Percentiles rank a stretch among this genome's conserved stretches.
Conservation (phyloP, 2,888 invertebrate species). For the Antheraea yamamai region DNA sequence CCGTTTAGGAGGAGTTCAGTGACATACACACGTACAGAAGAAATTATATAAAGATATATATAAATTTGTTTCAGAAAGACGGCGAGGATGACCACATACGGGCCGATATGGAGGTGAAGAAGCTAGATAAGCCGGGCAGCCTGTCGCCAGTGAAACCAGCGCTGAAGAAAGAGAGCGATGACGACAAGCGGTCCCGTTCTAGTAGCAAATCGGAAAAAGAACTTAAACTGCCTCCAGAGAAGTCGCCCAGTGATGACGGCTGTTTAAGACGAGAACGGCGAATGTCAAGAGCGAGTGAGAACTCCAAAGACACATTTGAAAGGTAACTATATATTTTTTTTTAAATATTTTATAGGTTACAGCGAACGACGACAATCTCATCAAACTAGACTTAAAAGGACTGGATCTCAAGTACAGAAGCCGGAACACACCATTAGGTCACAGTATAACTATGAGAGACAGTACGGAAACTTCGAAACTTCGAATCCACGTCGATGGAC, state of each 20-base stretch:
- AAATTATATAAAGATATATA: too few relatives aligned
- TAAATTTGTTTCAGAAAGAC: slow-evolving; percentile 44
- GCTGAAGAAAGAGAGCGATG: slow-evolving; percentile 59
- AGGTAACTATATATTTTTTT: slow-evolving; percentile 46
- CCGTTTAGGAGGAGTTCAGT: too few relatives aligned
- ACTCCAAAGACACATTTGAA: slow-evolving; percentile 71
- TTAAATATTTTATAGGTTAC: too few relatives aligned
- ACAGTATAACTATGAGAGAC: too few relatives aligned
- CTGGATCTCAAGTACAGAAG: too few relatives aligned
- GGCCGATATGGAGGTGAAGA: slow-evolving; percentile 76
- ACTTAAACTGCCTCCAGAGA: slow-evolving; percentile 63
- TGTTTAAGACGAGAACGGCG: slow-evolving; percentile 53
- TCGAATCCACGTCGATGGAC: too few relatives aligned
- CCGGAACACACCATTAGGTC: too few relatives aligned
- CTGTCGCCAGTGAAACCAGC: slow-evolving; percentile 66
- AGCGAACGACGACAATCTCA: too few relatives aligned
- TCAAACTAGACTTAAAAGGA: too few relatives aligned
- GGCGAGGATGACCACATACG: slow-evolving; percentile 57
- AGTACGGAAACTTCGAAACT: too few relatives aligned
- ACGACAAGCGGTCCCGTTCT: slow-evolving; percentile 61
- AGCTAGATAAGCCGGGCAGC: slow-evolving; percentile 71
- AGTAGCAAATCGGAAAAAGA: slow-evolving; percentile 70
- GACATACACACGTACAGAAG: too few relatives aligned
- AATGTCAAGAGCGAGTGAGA: slow-evolving; percentile 64
- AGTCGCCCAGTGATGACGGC: slow-evolving; percentile 64